phyloP scores from a whole-genome alignment of 2,797 vertebrate species.

The Eupleurogrammus muticus region DNA sequence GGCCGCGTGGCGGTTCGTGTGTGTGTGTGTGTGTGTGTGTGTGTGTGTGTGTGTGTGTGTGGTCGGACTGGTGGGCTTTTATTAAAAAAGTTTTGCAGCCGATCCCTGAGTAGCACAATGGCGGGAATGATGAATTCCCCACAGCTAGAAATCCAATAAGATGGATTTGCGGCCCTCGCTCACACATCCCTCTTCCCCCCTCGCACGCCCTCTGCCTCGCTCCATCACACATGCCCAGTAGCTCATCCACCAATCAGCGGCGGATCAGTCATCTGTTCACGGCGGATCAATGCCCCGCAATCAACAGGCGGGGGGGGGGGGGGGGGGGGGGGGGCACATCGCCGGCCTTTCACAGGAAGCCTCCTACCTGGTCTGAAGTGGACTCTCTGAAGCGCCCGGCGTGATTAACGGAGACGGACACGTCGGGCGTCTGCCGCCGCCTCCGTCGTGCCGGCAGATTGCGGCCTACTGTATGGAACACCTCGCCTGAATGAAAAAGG shows the following conservation, averaged over 20 bases:
- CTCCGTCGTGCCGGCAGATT: conserved; percentile 24
- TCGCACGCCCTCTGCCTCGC: conserved; percentile 7
- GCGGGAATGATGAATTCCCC: conserved; percentile 72
- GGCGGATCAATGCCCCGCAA: conserved; percentile 49
- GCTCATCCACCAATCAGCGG: conserved; percentile 22
- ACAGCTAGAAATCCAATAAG: conserved; percentile 78
- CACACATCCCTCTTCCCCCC: background rate
- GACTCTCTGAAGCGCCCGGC: conserved; percentile 26
- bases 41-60: conserved; percentile 21
- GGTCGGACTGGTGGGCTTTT: conserved; percentile 60
- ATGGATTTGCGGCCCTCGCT: conserved; percentile 54
- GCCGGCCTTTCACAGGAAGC: conserved; percentile 48
- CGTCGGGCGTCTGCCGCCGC: conserved; percentile 28
- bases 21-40: conserved; percentile 11
- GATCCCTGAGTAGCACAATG: conserved; percentile 60
- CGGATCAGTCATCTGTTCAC: conserved; percentile 42
- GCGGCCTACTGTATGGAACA: conserved; percentile 2
- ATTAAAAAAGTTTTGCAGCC: conserved; percentile 75
- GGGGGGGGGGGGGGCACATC: conserved; percentile 47
- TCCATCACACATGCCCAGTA: conserved; percentile 21
- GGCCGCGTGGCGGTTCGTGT: conserved; percentile 3
- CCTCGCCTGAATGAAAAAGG: conserved; percentile 40
- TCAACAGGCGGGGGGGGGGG: conserved; percentile 50
- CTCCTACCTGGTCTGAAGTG: conserved; percentile 54
- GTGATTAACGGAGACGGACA: conserved; percentile 39